phyloP scores from a whole-genome alignment of 2,888 invertebrate species.

The Seladonia tumulorum region DNA sequence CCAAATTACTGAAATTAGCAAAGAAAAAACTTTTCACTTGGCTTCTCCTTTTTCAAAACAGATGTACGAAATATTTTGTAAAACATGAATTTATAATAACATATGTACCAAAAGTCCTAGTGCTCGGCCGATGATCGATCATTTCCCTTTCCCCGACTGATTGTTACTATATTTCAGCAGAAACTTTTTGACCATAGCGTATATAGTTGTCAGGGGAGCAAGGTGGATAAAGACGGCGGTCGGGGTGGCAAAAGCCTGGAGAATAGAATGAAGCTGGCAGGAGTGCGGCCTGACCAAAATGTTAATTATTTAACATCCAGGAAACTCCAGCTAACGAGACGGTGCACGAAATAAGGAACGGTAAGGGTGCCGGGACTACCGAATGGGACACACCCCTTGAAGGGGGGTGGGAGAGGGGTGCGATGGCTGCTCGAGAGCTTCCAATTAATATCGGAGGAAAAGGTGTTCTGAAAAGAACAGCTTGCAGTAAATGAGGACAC shows the following conservation, averaged over 20 bases:
- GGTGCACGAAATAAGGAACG: constrained; percentile 63
- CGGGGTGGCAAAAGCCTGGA: constrained; percentile 23
- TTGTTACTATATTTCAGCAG: neutral
- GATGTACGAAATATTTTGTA: too few species aligned
- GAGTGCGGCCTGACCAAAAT: constrained; percentile 80
- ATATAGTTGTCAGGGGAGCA: neutral
- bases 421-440: constrained; percentile 51
- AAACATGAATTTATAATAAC: too few species aligned
- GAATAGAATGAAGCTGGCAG: constrained; percentile 63
- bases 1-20: too few species aligned
- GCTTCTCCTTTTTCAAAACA: too few species aligned
- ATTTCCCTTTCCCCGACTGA: neutral
- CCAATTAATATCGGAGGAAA: constrained; percentile 64
- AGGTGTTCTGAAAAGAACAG: constrained; percentile 57
- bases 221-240: neutral
- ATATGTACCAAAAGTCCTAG: neutral
- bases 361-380: constrained; percentile 24
- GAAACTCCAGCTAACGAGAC: constrained; percentile 78
- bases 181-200: neutral
- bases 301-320: constrained; percentile 82
- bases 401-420: neutral
- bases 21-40: too few species aligned
- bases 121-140: neutral
- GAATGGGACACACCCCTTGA: constrained; percentile 41
- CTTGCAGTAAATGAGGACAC: constrained; percentile 49